A percentile compares a stretch with the other conserved stretches of the same genome.
phyloP scores from a whole-genome alignment of 2,888 invertebrate species.

The Erannis defoliaria region DNA sequence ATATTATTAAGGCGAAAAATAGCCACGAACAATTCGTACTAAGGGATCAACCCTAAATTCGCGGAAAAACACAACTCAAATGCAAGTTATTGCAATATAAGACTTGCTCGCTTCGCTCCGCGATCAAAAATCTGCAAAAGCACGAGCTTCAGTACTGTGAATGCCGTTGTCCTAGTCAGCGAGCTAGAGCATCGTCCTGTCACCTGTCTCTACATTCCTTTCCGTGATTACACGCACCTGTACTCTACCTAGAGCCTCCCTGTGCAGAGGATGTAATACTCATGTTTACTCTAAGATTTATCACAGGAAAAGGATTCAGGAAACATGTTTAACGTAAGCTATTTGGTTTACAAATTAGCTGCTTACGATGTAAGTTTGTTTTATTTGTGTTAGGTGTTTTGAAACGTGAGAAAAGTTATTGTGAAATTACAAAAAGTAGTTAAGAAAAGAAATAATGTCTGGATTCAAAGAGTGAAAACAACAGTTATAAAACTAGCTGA shows the following conservation, averaged over 20 bases:
- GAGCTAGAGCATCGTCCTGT: conserved; percentile 70
- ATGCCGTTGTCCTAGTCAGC: conserved; percentile 28
- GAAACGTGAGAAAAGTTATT: no score
- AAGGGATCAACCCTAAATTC: no score
- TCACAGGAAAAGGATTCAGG: conserved; percentile 55
- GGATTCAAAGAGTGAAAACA: no score
- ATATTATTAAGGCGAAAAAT: no score
- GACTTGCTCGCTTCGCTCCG: neutral
- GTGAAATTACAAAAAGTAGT: no score
- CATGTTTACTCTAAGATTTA: conserved; percentile 53
- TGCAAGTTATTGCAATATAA: no score
- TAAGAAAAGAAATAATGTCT: no score
- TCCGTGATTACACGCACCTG: conserved; percentile 82
- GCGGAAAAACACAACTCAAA: no score
- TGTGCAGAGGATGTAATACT: conserved; percentile 50
- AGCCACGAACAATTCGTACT: no score
- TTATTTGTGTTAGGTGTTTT: neutral
- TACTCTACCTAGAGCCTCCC: conserved; percentile 40
- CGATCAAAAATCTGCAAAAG: conserved; percentile 23
- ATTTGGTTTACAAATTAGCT: conserved; percentile 34
- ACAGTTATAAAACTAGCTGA: no score
- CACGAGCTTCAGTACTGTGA: conserved; percentile 47
- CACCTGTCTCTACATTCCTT: conserved; percentile 82
- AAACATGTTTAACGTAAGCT: conserved; percentile 40
- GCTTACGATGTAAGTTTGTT: conserved; percentile 6